A percentile compares a stretch with the other conserved stretches of the same genome.
Evolutionary conservation across 2,797 vertebrate genomes (phyloP).

Genomic region (Myotis findleyi): DNA sequence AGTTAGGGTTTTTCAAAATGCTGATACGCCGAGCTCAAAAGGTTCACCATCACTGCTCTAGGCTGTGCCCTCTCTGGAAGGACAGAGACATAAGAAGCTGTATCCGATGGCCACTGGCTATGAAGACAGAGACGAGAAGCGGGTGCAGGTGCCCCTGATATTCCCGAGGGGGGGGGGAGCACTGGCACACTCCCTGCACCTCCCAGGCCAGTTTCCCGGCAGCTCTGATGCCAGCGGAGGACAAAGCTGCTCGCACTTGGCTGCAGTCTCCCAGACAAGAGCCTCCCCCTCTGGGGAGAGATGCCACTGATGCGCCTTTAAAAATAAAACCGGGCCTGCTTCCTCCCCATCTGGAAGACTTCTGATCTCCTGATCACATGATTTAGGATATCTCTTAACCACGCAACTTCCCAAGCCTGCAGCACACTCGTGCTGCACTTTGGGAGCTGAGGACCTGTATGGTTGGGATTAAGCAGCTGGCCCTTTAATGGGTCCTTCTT

Average conservation of each 20-base stretch:
- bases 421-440: slow-evolving; percentile 13
- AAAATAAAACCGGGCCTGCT: slow-evolving; percentile 71
- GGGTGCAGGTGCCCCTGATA: background rate
- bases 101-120: background rate
- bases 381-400: slow-evolving; percentile 57
- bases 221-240: background rate
- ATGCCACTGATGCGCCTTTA: slow-evolving; percentile 48
- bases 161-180: background rate
- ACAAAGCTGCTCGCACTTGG: slow-evolving; percentile 58
- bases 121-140: background rate
- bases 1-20: too few species aligned
- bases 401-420: slow-evolving; percentile 47
- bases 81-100: background rate
- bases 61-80: background rate
- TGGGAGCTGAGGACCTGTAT: slow-evolving; percentile 22
- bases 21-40: too few species aligned
- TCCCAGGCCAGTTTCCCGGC: background rate
- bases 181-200: background rate
- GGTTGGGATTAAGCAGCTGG: slow-evolving; percentile 63
- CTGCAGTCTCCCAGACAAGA: slow-evolving; percentile 28
- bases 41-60: background rate
- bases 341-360: slow-evolving; percentile 73
- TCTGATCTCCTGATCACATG: slow-evolving; percentile 51
- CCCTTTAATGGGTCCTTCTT: slow-evolving; percentile 69
- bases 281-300: slow-evolving; percentile 22